These are phyloP conservation scores for Noctilio leporinus DNA, from an alignment of 2,113 vertebrate species.

Conservation along the genomic window DNA sequence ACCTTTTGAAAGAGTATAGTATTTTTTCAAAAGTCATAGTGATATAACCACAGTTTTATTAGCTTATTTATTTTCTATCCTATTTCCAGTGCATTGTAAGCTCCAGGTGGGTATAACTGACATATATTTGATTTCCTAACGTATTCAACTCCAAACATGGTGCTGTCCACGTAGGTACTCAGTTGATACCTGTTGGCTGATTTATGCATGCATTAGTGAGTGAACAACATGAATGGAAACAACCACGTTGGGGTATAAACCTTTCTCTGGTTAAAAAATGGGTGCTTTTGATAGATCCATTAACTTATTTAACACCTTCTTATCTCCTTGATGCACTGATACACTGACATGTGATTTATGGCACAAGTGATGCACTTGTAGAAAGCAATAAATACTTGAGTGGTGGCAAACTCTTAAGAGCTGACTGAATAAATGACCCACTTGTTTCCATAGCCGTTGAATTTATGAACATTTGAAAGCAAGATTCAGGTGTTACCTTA, in stretches of 20 bases:
- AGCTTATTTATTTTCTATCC: neutral
- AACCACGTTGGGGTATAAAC: neutral
- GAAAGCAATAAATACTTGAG: conserved; percentile 8
- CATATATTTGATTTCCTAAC: neutral
- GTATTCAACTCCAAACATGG: neutral
- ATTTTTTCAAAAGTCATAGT: neutral
- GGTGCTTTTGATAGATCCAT: neutral
- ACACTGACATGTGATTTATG: conserved; percentile 1
- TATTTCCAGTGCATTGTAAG: neutral
- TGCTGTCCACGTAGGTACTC: neutral
- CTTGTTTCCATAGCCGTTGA: conserved; percentile 5
- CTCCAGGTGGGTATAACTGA: neutral
- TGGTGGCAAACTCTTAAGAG: neutral
- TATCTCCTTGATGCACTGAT: neutral
- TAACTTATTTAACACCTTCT: conserved; percentile 29
- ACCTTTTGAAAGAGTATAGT: neutral
- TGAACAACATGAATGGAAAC: neutral
- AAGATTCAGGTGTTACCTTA: neutral
- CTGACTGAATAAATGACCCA: conserved; percentile 16
- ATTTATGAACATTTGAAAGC: conserved; percentile 7
- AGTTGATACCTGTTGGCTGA: neutral
- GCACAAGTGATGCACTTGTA: conserved; percentile 1
- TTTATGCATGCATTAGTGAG: neutral
- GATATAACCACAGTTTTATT: neutral
- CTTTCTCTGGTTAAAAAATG: neutral